These are phyloP conservation scores for Molossus molossus DNA, from an alignment of 2,797 vertebrate species.

Conservation along the genomic window DNA sequence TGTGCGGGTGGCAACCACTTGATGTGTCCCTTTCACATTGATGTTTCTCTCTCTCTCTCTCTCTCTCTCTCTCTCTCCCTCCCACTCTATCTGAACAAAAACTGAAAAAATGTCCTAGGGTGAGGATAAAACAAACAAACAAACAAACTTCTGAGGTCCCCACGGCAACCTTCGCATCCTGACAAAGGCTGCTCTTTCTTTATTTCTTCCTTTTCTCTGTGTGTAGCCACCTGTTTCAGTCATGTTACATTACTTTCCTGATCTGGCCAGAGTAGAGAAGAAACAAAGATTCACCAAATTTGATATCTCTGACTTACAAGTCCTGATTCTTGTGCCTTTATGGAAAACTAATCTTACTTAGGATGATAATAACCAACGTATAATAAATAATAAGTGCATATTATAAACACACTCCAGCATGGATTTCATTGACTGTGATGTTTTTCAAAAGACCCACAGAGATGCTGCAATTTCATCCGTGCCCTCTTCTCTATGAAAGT, in stretches of 20 bases:
- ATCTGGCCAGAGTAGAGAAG: constrained; percentile 6
- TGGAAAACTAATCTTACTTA: not conserved
- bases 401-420: not conserved
- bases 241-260: not conserved
- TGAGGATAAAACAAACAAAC: too few relatives aligned
- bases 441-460: not conserved
- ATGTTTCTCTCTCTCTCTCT: too few relatives aligned
- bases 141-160: not conserved
- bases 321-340: constrained; percentile 17
- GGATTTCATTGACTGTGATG: not conserved
- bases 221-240: not conserved
- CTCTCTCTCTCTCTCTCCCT: too few relatives aligned
- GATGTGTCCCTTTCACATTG: too few relatives aligned
- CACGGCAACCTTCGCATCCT: not conserved
- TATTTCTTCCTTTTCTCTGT: not conserved
- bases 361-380: not conserved
- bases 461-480: not conserved
- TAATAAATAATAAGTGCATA: not conserved
- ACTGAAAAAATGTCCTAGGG: too few relatives aligned
- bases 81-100: too few relatives aligned
- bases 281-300: constrained; percentile 7
- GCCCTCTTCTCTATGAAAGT: not conserved
- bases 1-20: too few relatives aligned
- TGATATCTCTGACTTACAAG: constrained; percentile 46
- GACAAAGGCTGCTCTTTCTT: not conserved